Conservation (phyloP, 2,888 invertebrate genomes). For the Campoplex capitator region DNA sequence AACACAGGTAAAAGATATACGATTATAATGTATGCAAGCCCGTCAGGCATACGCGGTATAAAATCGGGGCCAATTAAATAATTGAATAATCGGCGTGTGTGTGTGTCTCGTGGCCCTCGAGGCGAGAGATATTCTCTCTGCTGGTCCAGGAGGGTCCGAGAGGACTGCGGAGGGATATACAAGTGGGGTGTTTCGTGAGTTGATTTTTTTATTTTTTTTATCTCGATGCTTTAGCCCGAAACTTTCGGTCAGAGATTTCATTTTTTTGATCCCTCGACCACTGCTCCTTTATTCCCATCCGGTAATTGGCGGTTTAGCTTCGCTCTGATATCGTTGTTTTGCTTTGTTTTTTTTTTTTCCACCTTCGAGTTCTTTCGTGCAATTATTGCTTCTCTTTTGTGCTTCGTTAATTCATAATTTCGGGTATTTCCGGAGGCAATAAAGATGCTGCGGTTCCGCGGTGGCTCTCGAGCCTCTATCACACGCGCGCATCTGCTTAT, state of each 20-base stretch:
- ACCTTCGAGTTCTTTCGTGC: slow-evolving; percentile 33
- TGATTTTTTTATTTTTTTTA: slow-evolving; percentile 14
- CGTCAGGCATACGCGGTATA: slow-evolving; percentile 33
- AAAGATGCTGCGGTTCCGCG: not conserved
- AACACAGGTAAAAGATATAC: slow-evolving; percentile 82
- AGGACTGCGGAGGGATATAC: not conserved
- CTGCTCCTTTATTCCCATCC: slow-evolving; percentile 17
- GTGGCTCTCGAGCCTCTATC: slow-evolving; percentile 1
- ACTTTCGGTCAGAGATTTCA: slow-evolving; percentile 21
- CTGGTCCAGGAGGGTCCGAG: not conserved
- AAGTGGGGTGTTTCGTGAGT: slow-evolving; percentile 32
- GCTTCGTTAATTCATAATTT: slow-evolving; percentile 24
- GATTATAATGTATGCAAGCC: slow-evolving; percentile 62
- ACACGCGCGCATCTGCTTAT: not conserved
- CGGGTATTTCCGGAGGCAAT: slow-evolving; percentile 27
- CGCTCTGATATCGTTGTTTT: not conserved
- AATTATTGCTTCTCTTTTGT: slow-evolving; percentile 8
- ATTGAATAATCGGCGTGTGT: slow-evolving; percentile 63
- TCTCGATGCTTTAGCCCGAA: slow-evolving; percentile 40
- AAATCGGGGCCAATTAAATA: slow-evolving; percentile 66
- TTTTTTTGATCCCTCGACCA: slow-evolving; percentile 32
- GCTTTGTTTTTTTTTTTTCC: not conserved
- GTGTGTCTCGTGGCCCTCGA: slow-evolving; percentile 35
- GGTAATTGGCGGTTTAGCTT: slow-evolving; percentile 56
- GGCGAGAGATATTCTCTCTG: slow-evolving; percentile 44